phyloP scores from a whole-genome alignment of 2,888 invertebrate genomes.

The Desoria tigrina region DNA sequence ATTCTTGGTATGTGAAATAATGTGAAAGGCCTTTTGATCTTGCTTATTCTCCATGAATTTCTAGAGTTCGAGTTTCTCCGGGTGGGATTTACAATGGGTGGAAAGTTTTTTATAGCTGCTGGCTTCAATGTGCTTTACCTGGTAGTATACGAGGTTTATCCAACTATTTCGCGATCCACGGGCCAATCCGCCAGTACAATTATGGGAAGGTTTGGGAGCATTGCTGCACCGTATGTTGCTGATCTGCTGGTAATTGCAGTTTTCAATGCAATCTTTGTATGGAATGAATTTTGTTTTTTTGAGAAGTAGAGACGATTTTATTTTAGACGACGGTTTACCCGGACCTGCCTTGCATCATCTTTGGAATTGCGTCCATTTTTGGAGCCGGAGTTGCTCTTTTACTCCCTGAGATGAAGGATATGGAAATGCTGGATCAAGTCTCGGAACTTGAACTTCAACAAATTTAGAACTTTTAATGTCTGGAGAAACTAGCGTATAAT shows the following conservation, averaged over 20 bases:
- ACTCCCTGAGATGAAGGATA: conserved; percentile 47
- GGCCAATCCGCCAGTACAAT: conserved; percentile 34
- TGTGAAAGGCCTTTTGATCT: neutral
- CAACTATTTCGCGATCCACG: conserved; percentile 43
- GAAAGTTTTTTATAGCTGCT: conserved; percentile 46
- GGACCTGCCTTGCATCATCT: conserved; percentile 45
- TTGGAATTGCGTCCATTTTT: conserved; percentile 36
- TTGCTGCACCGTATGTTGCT: conserved; percentile 47
- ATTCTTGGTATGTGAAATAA: conserved; percentile 3
- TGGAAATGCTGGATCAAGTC: conserved; percentile 42
- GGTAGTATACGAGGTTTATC: conserved; percentile 47
- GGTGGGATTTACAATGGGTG: conserved; percentile 42
- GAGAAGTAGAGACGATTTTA: neutral
- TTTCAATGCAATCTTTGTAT: neutral
- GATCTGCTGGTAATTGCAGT: conserved; percentile 42
- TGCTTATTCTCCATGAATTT: neutral
- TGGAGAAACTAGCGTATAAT: too few relatives aligned
- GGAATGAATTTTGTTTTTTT: too few relatives aligned
- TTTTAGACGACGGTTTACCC: conserved; percentile 37
- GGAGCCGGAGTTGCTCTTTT: conserved; percentile 31
- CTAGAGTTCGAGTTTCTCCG: conserved; percentile 30
- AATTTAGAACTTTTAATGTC: too few relatives aligned
- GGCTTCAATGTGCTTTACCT: conserved; percentile 45
- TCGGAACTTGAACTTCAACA: conserved; percentile 9
- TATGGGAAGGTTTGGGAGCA: conserved; percentile 48